Evolutionary conservation across 2,797 vertebrate species (phyloP).

Genomic region (Sebastes itinus): DNA sequence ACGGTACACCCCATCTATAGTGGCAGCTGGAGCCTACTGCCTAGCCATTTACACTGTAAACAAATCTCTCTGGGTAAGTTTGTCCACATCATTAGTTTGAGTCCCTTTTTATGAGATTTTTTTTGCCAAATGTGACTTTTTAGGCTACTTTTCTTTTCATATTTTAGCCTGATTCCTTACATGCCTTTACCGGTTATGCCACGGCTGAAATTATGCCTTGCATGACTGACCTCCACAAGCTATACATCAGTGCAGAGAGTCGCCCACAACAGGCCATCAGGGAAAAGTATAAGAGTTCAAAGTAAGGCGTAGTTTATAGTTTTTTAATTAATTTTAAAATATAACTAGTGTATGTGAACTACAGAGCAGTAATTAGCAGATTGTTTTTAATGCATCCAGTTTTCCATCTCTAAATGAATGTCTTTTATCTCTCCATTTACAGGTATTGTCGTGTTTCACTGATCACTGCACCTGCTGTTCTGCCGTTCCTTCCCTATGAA

Average conservation of each 20-base stretch:
- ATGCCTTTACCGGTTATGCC: conserved; percentile 88
- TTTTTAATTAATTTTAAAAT: background rate
- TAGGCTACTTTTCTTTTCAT: background rate
- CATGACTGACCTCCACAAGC: conserved; percentile 87
- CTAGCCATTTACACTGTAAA: conserved; percentile 90
- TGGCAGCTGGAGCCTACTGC: conserved; percentile 91
- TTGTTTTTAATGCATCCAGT: background rate
- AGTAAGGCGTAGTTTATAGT: conserved; percentile 78
- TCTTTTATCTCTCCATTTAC: background rate
- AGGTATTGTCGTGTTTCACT: conserved; percentile 76
- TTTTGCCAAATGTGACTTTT: background rate
- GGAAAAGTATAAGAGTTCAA: conserved; percentile 88
- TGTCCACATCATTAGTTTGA: background rate
- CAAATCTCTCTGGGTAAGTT: conserved; percentile 89
- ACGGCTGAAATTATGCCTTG: conserved; percentile 87
- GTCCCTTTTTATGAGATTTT: background rate
- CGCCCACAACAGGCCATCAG: conserved; percentile 88
- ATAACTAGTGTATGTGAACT: background rate
- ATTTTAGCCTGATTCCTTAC: conserved; percentile 86
- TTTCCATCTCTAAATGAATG: background rate
- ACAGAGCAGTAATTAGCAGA: background rate
- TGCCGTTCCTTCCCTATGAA: conserved; percentile 51
- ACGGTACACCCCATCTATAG: conserved; percentile 87
- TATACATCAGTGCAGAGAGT: conserved; percentile 77
- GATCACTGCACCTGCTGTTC: conserved; percentile 59